Conservation (phyloP, 2,797 vertebrate genomes). For the Xiphorhynchus erythropygius region DNA sequence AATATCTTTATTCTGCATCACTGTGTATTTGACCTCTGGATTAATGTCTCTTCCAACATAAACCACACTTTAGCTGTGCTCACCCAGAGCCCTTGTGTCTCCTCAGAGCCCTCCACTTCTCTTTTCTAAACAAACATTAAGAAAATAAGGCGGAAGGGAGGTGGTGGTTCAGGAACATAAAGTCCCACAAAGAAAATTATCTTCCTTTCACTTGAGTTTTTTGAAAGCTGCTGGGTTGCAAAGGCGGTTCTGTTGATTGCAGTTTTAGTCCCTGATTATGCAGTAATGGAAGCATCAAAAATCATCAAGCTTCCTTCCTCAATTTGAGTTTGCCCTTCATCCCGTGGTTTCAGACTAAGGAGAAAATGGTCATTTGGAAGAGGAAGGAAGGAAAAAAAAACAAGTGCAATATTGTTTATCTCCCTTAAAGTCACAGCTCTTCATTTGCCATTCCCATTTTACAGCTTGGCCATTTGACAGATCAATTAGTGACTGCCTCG, state of each 20-base stretch:
- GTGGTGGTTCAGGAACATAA: conserved; percentile 36
- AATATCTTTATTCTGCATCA: fast-evolving
- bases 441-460: not conserved
- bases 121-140: conserved; percentile 28
- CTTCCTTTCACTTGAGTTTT: conserved; percentile 56
- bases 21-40: not conserved
- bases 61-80: not conserved
- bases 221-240: conserved; percentile 59
- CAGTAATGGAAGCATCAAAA: conserved; percentile 70
- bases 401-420: not conserved
- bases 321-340: conserved; percentile 66
- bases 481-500: not conserved
- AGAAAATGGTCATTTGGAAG: conserved; percentile 68
- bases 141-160: conserved; percentile 20
- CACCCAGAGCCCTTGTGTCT: not conserved
- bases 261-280: conserved; percentile 50
- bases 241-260: conserved; percentile 51
- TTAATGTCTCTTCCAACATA: not conserved
- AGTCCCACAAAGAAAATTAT: conserved; percentile 55
- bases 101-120: not conserved
- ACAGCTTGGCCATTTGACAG: not conserved
- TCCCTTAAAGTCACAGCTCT: conserved; percentile 2
- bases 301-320: conserved; percentile 59
- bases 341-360: conserved; percentile 52
- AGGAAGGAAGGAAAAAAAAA: not conserved